Evolutionary conservation across 2,113 vertebrate genomes (phyloP).

Genomic region (Zosterops hypoxanthus): DNA sequence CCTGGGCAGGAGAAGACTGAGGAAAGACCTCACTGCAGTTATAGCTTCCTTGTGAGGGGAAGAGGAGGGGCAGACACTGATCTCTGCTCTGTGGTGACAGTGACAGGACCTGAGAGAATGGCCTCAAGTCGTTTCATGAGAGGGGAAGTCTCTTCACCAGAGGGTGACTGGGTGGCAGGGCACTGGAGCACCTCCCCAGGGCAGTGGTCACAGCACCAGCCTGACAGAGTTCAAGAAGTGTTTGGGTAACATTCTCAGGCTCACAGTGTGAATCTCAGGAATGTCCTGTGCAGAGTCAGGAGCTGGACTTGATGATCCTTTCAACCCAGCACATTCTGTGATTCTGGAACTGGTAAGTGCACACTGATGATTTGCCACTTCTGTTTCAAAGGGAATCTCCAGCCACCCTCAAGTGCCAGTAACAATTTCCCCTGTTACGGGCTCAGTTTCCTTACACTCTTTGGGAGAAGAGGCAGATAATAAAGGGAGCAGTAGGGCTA

Average conservation of each 20-base stretch:
- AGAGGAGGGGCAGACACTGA: neutral
- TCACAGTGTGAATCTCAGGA: neutral
- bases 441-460: neutral
- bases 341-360: neutral
- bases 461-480: neutral
- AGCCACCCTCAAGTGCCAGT: neutral
- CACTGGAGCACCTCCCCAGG: neutral
- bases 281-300: neutral
- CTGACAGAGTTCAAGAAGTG: rapidly evolving
- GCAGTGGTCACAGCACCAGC: neutral
- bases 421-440: neutral
- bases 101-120: neutral
- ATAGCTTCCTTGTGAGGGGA: neutral
- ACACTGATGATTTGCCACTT: neutral
- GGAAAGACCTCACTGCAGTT: neutral
- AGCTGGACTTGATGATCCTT: neutral
- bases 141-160: neutral
- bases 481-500: neutral
- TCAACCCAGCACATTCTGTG: neutral
- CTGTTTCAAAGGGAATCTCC: neutral
- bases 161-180: neutral
- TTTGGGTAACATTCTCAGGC: neutral
- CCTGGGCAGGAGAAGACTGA: neutral
- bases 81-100: neutral
- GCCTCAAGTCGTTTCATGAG: neutral